Evolutionary conservation across 2,797 vertebrate species (phyloP).

Genomic region (Enteromius radiatus): DNA sequence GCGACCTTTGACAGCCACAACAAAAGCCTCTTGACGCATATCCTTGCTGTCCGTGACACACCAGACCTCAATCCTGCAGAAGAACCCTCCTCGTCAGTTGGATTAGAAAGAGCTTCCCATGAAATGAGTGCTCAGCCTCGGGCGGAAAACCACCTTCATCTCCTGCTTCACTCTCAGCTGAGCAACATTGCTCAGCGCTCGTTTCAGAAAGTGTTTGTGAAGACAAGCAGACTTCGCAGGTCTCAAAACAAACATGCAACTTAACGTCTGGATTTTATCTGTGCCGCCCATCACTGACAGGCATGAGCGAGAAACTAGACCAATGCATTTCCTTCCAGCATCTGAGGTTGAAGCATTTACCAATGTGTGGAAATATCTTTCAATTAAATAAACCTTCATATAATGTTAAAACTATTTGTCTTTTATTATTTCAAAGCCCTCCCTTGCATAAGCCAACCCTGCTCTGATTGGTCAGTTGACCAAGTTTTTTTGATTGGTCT

Average conservation of each 20-base stretch:
- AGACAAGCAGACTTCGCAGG: conserved; percentile 7
- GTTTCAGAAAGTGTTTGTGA: conserved; percentile 31
- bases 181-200: not conserved
- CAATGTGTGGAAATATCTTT: not conserved
- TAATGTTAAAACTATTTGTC: no score
- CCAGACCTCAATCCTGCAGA: conserved; percentile 13
- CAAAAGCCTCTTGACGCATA: not conserved
- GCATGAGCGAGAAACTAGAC: not conserved
- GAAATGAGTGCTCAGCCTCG: not conserved
- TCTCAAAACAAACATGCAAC: not conserved
- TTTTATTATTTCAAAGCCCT: no score
- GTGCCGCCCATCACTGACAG: not conserved
- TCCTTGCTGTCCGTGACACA: not conserved
- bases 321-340: not conserved
- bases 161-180: not conserved
- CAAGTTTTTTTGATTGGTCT: no score
- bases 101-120: conserved; percentile 17
- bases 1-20: conserved; percentile 4
- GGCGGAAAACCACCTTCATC: not conserved
- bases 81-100: not conserved
- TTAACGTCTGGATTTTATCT: not conserved
- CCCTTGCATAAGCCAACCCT: no score
- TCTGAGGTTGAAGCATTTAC: not conserved
- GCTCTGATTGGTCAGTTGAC: no score
- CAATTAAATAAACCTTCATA: not conserved